Percentiles rank a stretch among this genome's conserved stretches.
phyloP scores from a whole-genome alignment of 2,797 vertebrate species.

The Enteromius trimaculatus region DNA sequence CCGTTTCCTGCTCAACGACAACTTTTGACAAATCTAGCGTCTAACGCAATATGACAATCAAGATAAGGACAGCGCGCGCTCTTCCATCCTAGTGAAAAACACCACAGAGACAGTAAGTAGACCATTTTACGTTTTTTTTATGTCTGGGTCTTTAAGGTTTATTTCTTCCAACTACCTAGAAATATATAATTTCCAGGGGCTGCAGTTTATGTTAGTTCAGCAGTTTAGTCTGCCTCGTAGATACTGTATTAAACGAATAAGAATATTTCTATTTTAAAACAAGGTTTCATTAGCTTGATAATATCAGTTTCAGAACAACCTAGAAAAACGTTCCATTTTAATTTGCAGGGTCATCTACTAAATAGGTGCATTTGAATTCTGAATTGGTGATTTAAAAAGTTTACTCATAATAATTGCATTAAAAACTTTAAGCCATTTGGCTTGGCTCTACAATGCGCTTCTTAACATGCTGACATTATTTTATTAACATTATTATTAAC shows the following conservation, averaged over 20 bases:
- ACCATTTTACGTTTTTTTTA: not conserved
- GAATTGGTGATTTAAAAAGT: not conserved
- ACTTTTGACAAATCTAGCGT: slow-evolving; percentile 20
- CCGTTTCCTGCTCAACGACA: slow-evolving; percentile 2
- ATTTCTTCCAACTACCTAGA: not conserved
- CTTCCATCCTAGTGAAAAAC: not conserved
- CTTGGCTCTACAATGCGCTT: not conserved
- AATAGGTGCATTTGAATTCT: not conserved
- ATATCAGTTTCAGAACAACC: not conserved
- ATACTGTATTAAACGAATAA: not conserved
- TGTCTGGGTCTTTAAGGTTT: not conserved
- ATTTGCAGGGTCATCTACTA: not conserved
- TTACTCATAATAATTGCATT: not conserved
- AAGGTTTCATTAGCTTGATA: not conserved
- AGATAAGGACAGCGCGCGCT: slow-evolving; percentile 1
- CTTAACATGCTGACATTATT: not conserved
- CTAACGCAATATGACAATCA: not conserved
- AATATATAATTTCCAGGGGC: not conserved
- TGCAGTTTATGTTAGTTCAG: not conserved
- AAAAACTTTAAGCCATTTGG: not conserved
- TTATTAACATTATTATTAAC: no score
- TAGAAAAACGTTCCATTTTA: not conserved
- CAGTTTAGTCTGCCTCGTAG: not conserved
- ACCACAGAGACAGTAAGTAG: slow-evolving; percentile 23
- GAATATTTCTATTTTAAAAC: slow-evolving; percentile 1